Evolutionary conservation across 2,888 invertebrate species (phyloP).

Genomic region (Ametastegia equiseti): DNA sequence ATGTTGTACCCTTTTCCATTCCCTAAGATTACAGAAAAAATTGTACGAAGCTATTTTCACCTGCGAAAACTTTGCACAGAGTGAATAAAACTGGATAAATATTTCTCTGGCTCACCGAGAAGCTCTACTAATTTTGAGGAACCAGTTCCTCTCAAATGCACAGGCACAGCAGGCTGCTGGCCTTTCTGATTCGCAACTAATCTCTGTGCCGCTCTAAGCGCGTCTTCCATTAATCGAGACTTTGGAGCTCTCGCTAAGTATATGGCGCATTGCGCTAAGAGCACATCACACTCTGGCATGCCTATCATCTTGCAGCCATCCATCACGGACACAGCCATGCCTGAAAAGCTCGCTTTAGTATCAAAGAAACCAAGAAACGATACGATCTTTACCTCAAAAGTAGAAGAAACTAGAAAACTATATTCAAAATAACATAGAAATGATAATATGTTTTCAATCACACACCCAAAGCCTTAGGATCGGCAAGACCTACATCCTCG

Average conservation of each 20-base stretch:
- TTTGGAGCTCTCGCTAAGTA: constrained; percentile 88
- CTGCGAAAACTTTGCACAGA: no score
- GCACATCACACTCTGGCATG: constrained; percentile 89
- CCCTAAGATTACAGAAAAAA: constrained; percentile 75
- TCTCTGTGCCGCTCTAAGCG: constrained; percentile 81
- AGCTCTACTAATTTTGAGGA: constrained; percentile 87
- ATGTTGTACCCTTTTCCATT: constrained; percentile 82
- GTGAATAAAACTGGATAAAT: neutral
- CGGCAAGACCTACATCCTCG: constrained; percentile 86
- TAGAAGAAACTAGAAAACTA: constrained; percentile 1
- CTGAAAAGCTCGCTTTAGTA: constrained; percentile 71
- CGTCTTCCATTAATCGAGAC: constrained; percentile 78
- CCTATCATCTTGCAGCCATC: constrained; percentile 89
- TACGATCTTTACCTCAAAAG: neutral
- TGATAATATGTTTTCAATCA: constrained; percentile 2
- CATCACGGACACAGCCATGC: constrained; percentile 86
- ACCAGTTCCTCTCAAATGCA: constrained; percentile 87
- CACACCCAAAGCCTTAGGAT: constrained; percentile 72
- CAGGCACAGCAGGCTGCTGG: constrained; percentile 85
- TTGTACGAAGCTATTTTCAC: constrained; percentile 47
- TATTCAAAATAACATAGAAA: neutral
- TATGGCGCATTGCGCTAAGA: constrained; percentile 87
- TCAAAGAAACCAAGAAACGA: neutral
- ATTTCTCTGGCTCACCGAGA: constrained; percentile 79
- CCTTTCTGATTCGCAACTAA: constrained; percentile 82